Evolutionary conservation across 2,888 invertebrate genomes (phyloP), one percentile per base, ranked within the genome.

Genomic region (Blomia tropicalis): DNA sequence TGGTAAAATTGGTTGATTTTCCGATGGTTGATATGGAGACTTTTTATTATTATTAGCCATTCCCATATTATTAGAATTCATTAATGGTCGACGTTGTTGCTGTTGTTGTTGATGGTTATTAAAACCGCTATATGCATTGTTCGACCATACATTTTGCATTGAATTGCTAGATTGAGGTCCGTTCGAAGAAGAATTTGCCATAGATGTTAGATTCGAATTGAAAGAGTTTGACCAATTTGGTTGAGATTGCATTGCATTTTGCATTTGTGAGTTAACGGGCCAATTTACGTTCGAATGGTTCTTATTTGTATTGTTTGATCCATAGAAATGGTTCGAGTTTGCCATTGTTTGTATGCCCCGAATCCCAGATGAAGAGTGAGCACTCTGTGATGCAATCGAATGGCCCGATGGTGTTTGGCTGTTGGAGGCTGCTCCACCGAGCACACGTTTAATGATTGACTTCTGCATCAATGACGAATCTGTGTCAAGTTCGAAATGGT

Each of bases 361-460:
- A 27, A 11, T 47, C 30, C n/a, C 22, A 61, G 59, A 5, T 32
- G 27, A 60, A 11, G 19, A 58, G 7, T 62, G 19, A 32, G 7
- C 29, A 47, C 29, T 32, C 43, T 7, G 51, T 14, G 51, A 47
- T 11, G 51, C 23, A 7, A 47, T 47, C 27, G 23, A 22, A n/a
- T 47, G 51, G 14, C 23, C 51, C 22, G 51, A 36, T n/a, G n/a
- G 14, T 14, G 41, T 41, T 7, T 22, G 7, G 51, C n/a, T 11
- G 51, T 47, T 47, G 11, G 51, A 22, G 27, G 7, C n/a, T 7
- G 66, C 67, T 60, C 67, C 67, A 32, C 66, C 66, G 41, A 67
- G 66, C 29, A 66, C 67, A 58, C 67, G 64, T n/a, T 47, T 47
- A 7, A 41, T n/a, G 14, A 25, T 22, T 25, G 51, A n/a, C n/a